These are phyloP conservation scores for Cenopis cana DNA, from an alignment of 2,888 invertebrate genomes.

Conservation along the genomic window DNA sequence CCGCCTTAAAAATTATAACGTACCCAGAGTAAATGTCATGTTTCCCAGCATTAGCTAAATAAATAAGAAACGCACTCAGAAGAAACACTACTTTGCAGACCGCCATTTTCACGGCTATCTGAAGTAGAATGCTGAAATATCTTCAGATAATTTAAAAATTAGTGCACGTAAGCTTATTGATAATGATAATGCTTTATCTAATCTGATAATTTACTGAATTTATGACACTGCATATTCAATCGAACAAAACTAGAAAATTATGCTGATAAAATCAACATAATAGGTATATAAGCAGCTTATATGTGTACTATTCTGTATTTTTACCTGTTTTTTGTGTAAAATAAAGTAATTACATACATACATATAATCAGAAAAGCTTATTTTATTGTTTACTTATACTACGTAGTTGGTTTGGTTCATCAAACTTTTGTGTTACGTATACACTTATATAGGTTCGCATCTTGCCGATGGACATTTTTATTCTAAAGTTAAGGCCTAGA, in stretches of 20 bases:
- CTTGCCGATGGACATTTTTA: too few species aligned
- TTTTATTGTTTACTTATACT: too few species aligned
- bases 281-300: too few species aligned
- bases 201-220: constrained; percentile 5
- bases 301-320: too few species aligned
- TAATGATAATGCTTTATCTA: not conserved
- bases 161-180: constrained; percentile 15
- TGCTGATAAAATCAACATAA: constrained; percentile 7
- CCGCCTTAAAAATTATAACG: constrained; percentile 6
- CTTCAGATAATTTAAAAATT: constrained; percentile 27
- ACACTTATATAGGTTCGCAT: too few species aligned
- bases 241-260: not conserved
- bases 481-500: too few species aligned
- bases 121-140: constrained; percentile 15
- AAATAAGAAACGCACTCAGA: constrained; percentile 30
- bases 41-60: constrained; percentile 44
- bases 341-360: too few species aligned
- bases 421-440: too few species aligned
- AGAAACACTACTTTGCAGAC: not conserved
- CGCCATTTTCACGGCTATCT: constrained; percentile 25
- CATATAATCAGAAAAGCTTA: too few species aligned
- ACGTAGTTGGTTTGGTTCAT: too few species aligned
- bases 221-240: not conserved
- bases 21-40: constrained; percentile 55
- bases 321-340: too few species aligned